phyloP scores from a whole-genome alignment of 2,888 invertebrate genomes.

The Palloptera scutellata region DNA sequence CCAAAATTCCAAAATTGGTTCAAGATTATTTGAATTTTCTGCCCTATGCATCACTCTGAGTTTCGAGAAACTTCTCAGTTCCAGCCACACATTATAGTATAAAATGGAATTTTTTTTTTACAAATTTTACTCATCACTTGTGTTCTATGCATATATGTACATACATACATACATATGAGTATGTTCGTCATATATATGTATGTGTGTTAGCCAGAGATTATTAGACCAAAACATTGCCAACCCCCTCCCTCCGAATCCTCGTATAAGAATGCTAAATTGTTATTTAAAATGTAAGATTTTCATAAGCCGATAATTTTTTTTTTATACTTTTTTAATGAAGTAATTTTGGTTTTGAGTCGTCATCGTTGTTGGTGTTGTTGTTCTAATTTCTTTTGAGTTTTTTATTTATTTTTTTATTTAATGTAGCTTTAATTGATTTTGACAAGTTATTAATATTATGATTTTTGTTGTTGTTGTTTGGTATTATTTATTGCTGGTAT shows the following conservation, averaged over 20 bases:
- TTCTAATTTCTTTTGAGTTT: constrained; percentile 34
- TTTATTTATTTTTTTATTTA: constrained; percentile 35
- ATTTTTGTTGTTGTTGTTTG: constrained; percentile 4
- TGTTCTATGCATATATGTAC: too few relatives aligned
- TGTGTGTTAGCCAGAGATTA: too few relatives aligned
- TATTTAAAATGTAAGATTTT: neutral
- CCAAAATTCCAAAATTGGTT: too few relatives aligned
- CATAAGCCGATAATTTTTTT: neutral
- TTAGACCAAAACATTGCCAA: too few relatives aligned
- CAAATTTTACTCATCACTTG: neutral
- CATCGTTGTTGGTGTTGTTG: constrained; percentile 1
- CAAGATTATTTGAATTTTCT: too few relatives aligned
- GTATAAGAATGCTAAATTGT: too few relatives aligned
- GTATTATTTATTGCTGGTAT: neutral
- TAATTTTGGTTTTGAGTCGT: neutral
- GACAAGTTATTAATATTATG: constrained; percentile 15
- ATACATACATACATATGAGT: neutral
- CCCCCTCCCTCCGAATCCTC: too few relatives aligned
- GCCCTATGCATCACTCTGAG: too few relatives aligned
- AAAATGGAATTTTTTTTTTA: too few relatives aligned
- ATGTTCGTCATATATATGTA: neutral
- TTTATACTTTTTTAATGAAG: neutral
- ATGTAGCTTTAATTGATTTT: constrained; percentile 21
- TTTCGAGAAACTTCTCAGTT: too few relatives aligned
- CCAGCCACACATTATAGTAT: too few relatives aligned